Conservation (phyloP, 2,888 invertebrate species). For the Xestobium rufovillosum region DNA sequence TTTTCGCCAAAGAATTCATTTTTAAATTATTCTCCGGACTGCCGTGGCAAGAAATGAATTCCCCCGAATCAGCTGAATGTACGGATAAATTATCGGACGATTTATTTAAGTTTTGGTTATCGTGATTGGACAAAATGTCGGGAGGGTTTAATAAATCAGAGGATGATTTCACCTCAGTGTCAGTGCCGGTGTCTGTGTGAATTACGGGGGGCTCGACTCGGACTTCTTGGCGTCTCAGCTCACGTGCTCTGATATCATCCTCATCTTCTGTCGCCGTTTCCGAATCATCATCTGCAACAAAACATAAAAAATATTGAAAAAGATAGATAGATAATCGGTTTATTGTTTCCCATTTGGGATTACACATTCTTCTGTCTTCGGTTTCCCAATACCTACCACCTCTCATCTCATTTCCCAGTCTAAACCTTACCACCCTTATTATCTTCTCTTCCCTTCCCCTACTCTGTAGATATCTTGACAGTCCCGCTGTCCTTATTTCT, state of each 20-base stretch:
- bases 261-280: slow-evolving; percentile 70
- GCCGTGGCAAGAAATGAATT: slow-evolving; percentile 30
- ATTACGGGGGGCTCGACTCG: slow-evolving; percentile 55
- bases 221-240: slow-evolving; percentile 60
- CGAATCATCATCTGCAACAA: slow-evolving; percentile 52
- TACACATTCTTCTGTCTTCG: too few species aligned
- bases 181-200: slow-evolving; percentile 58
- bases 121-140: slow-evolving; percentile 25
- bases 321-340: too few species aligned
- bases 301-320: slow-evolving; percentile 17
- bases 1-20: slow-evolving; percentile 26
- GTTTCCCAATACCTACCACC: too few species aligned
- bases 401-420: too few species aligned
- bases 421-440: too few species aligned
- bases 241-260: slow-evolving; percentile 59
- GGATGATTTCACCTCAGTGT: slow-evolving; percentile 63
- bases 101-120: slow-evolving; percentile 33
- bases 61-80: slow-evolving; percentile 37
- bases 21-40: slow-evolving; percentile 13
- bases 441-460: too few species aligned
- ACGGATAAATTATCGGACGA: slow-evolving; percentile 35
- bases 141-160: slow-evolving; percentile 25
- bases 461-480: too few species aligned
- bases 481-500: too few species aligned
- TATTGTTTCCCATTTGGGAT: too few species aligned